These are phyloP conservation scores for Hypena proboscidalis DNA, from an alignment of 2,888 invertebrate genomes.

Conservation along the genomic window DNA sequence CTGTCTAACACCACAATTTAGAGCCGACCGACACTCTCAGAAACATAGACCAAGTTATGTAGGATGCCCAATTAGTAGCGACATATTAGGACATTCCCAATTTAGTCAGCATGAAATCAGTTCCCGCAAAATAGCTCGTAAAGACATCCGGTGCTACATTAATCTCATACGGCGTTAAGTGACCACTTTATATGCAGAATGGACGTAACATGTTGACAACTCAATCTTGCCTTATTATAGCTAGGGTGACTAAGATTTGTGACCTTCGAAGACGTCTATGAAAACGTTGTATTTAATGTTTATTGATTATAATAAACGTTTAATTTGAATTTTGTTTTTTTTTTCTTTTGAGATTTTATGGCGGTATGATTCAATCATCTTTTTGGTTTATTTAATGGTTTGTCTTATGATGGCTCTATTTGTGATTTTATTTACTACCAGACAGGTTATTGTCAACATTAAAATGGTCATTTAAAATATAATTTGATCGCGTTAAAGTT, in stretches of 20 bases:
- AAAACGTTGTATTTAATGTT: slow-evolving; percentile 38
- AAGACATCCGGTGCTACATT: slow-evolving; percentile 61
- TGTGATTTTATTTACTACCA: neutral
- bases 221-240: slow-evolving; percentile 66
- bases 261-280: slow-evolving; percentile 33
- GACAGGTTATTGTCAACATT: neutral
- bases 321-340: slow-evolving; percentile 30
- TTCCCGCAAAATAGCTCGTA: slow-evolving; percentile 67
- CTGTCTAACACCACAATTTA: slow-evolving; percentile 14
- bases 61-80: slow-evolving; percentile 56
- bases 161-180: slow-evolving; percentile 69
- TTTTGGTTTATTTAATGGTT: neutral
- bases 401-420: slow-evolving; percentile 5
- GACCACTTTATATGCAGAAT: slow-evolving; percentile 73
- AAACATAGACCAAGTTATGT: slow-evolving; percentile 30
- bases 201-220: slow-evolving; percentile 67
- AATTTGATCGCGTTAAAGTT: too few relatives aligned
- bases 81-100: slow-evolving; percentile 54
- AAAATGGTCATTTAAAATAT: too few relatives aligned
- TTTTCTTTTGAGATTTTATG: slow-evolving; percentile 3
- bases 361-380: neutral
- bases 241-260: slow-evolving; percentile 51
- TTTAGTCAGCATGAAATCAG: slow-evolving; percentile 49
- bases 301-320: slow-evolving; percentile 31
- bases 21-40: slow-evolving; percentile 12